These are phyloP conservation scores for Perca schrenkii DNA, from an alignment of 2,113 vertebrate species.

Conservation along the genomic window DNA sequence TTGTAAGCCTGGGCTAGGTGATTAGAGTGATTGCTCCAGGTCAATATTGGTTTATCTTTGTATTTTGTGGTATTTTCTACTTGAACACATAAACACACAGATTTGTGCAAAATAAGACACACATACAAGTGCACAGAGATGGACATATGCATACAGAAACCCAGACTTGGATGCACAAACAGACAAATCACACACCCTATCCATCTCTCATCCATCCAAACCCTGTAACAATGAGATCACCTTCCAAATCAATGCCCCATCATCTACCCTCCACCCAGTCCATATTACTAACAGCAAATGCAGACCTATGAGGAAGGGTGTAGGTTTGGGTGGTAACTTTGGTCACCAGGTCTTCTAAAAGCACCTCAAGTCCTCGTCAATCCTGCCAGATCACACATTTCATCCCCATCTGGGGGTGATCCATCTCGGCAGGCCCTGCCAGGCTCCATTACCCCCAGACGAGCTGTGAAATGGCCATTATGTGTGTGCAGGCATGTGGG, in stretches of 20 bases:
- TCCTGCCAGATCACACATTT: slow-evolving; percentile 80
- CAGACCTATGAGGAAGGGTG: background rate
- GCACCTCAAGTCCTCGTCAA: slow-evolving; percentile 74
- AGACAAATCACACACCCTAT: background rate
- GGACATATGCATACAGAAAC: background rate
- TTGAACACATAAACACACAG: slow-evolving; percentile 29
- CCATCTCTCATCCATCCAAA: slow-evolving; percentile 7
- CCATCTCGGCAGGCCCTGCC: slow-evolving; percentile 72
- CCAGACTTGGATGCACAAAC: background rate
- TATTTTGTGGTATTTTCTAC: slow-evolving; percentile 13
- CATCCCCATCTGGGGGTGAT: slow-evolving; percentile 78
- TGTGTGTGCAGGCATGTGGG: slow-evolving; percentile 78
- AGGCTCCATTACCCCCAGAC: slow-evolving; percentile 80
- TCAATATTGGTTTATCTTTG: slow-evolving; percentile 18
- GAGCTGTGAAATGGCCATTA: slow-evolving; percentile 84
- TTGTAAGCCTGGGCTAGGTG: background rate
- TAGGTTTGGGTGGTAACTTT: slow-evolving; percentile 45
- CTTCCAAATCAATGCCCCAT: slow-evolving; percentile 52
- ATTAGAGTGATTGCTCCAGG: slow-evolving; percentile 39
- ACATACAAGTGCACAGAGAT: slow-evolving; percentile 3
- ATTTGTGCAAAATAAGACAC: background rate
- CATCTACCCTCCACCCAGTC: slow-evolving; percentile 14
- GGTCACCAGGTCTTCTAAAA: slow-evolving; percentile 57
- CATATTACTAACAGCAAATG: slow-evolving; percentile 13
- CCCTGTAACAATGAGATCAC: slow-evolving; percentile 19